Conservation (phyloP, 2,113 vertebrate genomes). For the Entomyzon cyanotis region DNA sequence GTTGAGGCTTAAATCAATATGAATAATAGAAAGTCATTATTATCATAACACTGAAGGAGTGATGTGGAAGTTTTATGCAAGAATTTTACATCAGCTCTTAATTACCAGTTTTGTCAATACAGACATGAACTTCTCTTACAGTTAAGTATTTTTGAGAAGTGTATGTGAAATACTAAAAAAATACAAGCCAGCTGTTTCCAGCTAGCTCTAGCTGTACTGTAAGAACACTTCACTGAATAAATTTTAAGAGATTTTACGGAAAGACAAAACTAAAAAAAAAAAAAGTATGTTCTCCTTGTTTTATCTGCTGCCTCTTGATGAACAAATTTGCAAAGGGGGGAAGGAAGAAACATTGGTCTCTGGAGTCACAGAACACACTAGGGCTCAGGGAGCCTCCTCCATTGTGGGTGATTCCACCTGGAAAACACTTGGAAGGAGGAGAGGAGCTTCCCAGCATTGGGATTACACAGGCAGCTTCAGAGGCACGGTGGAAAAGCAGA, state of each 20-base stretch:
- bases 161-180: background rate
- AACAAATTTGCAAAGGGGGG: background rate
- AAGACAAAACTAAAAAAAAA: background rate
- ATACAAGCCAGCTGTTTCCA: background rate
- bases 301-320: background rate
- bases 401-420: too few species aligned
- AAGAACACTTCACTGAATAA: background rate
- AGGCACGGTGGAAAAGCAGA: background rate
- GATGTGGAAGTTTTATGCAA: background rate
- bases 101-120: background rate
- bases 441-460: background rate
- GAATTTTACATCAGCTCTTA: background rate
- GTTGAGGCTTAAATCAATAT: background rate
- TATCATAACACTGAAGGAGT: background rate
- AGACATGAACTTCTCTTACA: background rate
- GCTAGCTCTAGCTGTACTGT: background rate
- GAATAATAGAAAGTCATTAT: background rate
- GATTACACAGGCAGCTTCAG: background rate
- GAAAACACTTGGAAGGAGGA: background rate
- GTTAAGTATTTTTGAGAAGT: background rate
- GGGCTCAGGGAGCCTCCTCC: background rate
- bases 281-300: rapidly evolving
- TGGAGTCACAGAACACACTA: background rate
- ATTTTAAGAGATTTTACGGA: background rate
- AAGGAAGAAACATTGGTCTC: background rate